These are phyloP conservation scores for Embiotoca jacksoni DNA, from an alignment of 2,113 vertebrate species.

Conservation along the genomic window DNA sequence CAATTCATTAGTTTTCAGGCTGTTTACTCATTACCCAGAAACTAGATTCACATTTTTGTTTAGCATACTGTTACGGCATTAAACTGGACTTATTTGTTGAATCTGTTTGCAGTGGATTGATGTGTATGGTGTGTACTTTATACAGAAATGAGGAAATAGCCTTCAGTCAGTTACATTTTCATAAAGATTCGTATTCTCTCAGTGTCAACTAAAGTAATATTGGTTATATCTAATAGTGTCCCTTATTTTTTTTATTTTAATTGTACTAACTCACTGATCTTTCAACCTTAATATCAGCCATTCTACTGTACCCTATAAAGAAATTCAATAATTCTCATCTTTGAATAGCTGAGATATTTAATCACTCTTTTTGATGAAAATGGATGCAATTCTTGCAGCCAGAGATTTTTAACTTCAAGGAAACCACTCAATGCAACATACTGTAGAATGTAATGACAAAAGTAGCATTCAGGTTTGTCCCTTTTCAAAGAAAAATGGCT, in stretches of 20 bases:
- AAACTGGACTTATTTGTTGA: background rate
- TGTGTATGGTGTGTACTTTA: too few relatives aligned
- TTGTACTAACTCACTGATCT: background rate
- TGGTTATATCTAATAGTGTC: background rate
- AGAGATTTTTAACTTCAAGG: conserved; percentile 11
- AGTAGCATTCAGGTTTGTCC: conserved; percentile 13
- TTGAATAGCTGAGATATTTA: conserved; percentile 22
- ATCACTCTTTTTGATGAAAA: background rate
- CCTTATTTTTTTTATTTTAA: conserved; percentile 7
- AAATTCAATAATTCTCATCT: conserved; percentile 1
- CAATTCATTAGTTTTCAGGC: too few relatives aligned
- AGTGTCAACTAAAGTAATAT: background rate
- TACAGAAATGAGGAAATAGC: background rate
- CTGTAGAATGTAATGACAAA: background rate
- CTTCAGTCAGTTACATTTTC: background rate
- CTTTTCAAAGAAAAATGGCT: background rate
- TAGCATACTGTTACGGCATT: too few relatives aligned
- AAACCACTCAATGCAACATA: background rate
- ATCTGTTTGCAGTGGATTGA: background rate
- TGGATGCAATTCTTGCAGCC: conserved; percentile 5
- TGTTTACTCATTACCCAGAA: too few relatives aligned
- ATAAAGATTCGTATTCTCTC: background rate
- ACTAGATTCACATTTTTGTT: too few relatives aligned
- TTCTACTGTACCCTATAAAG: background rate
- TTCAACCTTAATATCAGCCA: background rate